Base-by-base conservation (phyloP, 2,888 invertebrate genomes). In the Erebia ligea region DNA sequence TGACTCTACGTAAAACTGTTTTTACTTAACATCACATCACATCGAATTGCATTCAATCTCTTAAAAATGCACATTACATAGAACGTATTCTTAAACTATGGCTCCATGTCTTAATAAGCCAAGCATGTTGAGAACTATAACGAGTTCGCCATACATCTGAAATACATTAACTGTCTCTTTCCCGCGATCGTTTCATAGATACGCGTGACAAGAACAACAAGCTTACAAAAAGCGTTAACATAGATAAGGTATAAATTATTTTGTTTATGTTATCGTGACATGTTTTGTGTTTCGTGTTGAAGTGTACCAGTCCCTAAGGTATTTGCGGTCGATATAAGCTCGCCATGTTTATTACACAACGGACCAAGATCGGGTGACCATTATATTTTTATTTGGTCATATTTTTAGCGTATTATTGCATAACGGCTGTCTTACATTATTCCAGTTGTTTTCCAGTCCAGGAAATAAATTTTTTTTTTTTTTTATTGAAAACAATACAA, bases 291-390 rank as follows among this genome's bases (percentile, higher is more conserved):
- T 72, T 70, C 74, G 71, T 75, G 70, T 73, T 64, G 64, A 63
- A 57, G 57, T 68, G 62, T 52, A 61, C 66, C 50, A 68, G 67
- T 65, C 75, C 76, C 78, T 63, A 17, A 73, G 78, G 78, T 71
- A 57, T 73, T 76, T 52, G 64, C 67, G 71, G 68, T 73, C 73
- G 73, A 72, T 72, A 72, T 62, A 69, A 62, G 58, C 45, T 57
- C 42, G 52, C 62, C 57, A 69, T 58, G 70, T 70, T 52, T 68
- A 71, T 73, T 64, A 67, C 56, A 56, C 56, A 56, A 48, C 48
- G 15, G 54, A 50, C 64, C 65, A 66, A 66, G 58, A 67, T 70
- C 50, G 40, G 40, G 0, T 62, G 17, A 25, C 40, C 6, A 57
- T 40, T 48, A 34, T 52, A 11, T 50, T 61, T 67, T 17, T 67